Percentiles rank a stretch among this genome's conserved stretches.
These are phyloP conservation scores for Heliornis fulica DNA, from an alignment of 2,113 vertebrate genomes.

Conservation along the genomic window DNA sequence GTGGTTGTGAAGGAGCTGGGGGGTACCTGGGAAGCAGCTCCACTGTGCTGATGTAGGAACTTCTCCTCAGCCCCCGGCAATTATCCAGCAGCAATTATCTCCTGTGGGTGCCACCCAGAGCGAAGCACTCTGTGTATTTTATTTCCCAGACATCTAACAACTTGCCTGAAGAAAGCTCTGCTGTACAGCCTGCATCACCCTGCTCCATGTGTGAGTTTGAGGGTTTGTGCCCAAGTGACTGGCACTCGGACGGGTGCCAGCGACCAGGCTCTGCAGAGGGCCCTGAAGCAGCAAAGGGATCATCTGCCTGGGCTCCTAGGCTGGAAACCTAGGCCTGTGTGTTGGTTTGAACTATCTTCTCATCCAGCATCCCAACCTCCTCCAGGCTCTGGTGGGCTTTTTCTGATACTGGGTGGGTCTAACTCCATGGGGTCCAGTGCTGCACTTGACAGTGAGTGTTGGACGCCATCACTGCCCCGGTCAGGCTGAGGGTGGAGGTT, in stretches of 20 bases:
- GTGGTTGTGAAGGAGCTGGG: not conserved
- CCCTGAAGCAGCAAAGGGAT: not conserved
- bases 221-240: not conserved
- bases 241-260: rapidly evolving
- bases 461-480: not conserved
- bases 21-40: not conserved
- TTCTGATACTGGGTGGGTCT: not conserved
- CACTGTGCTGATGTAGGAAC: not conserved
- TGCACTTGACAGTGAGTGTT: not conserved
- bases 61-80: not conserved
- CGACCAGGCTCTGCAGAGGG: not conserved
- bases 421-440: not conserved
- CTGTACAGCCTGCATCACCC: not conserved
- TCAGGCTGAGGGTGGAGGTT: not conserved
- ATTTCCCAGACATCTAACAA: not conserved
- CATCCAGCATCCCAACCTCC: not conserved
- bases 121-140: not conserved
- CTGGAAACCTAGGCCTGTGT: not conserved
- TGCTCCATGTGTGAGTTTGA: rapidly evolving
- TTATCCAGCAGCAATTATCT: constrained; percentile 30
- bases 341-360: not conserved
- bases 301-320: not conserved
- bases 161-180: not conserved
- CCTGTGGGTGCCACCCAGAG: constrained; percentile 16
- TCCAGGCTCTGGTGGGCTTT: not conserved